Evolutionary conservation across 2,888 invertebrate genomes (phyloP).

Genomic region (Lepeophtheirus nordmannii): DNA sequence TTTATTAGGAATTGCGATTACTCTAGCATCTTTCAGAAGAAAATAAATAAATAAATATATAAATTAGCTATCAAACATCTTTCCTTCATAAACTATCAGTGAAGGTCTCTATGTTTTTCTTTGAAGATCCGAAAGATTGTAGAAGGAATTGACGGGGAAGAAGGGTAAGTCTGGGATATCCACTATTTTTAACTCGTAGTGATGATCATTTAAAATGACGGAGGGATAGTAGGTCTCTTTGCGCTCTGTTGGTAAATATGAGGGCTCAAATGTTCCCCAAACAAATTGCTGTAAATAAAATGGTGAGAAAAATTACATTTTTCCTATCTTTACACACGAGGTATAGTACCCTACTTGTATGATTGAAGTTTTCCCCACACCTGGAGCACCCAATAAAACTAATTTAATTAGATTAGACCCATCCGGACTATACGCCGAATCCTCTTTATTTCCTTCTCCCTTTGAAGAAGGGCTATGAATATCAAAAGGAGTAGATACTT

Average conservation of each 20-base stretch:
- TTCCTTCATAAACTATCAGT: too few relatives aligned
- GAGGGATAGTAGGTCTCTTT: constrained; percentile 34
- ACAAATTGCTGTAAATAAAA: constrained; percentile 34
- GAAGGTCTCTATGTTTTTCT: background rate
- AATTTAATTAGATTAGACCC: constrained; percentile 47
- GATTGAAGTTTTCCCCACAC: constrained; percentile 82
- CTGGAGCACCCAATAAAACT: constrained; percentile 69
- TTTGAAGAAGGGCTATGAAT: too few relatives aligned
- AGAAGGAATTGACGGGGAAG: constrained; percentile 36
- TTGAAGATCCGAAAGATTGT: constrained; percentile 26
- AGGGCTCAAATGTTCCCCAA: constrained; percentile 34
- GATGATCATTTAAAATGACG: constrained; percentile 36
- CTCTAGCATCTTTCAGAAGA: too few relatives aligned
- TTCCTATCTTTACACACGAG: too few relatives aligned
- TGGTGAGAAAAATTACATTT: too few relatives aligned
- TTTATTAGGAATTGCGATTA: too few relatives aligned
- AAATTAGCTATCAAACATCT: too few relatives aligned
- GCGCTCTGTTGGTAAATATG: constrained; percentile 34
- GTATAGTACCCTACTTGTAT: constrained; percentile 55
- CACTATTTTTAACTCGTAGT: constrained; percentile 36
- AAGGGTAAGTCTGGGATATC: constrained; percentile 37
- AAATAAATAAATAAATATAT: too few relatives aligned
- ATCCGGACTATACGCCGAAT: too few relatives aligned
- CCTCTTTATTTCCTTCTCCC: too few relatives aligned
- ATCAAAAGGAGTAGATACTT: too few relatives aligned